Percentiles rank a stretch among this genome's conserved stretches.
phyloP scores from a whole-genome alignment of 1,140 invertebrate genomes.

The Wasmannia auropunctata region DNA sequence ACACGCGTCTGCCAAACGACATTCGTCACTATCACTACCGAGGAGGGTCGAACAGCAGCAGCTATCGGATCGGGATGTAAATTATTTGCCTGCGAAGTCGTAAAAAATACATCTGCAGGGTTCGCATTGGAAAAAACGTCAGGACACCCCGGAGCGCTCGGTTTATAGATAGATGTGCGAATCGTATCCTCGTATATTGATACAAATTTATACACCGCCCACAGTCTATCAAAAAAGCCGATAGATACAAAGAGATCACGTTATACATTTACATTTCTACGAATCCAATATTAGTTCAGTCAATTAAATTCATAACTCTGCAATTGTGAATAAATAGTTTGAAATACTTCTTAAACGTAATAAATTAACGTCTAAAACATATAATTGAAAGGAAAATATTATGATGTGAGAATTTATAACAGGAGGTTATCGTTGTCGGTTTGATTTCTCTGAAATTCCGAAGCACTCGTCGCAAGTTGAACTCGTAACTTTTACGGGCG shows the following conservation, averaged over 20 bases:
- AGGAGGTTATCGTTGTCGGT: background rate
- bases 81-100: slow-evolving; percentile 67
- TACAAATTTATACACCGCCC: background rate
- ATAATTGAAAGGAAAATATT: background rate
- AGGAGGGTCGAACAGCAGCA: slow-evolving; percentile 32
- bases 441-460: slow-evolving; percentile 18
- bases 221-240: background rate
- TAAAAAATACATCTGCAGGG: slow-evolving; percentile 61
- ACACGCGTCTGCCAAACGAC: slow-evolving; percentile 48
- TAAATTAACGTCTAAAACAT: no score
- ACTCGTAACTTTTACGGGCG: slow-evolving; percentile 65
- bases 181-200: background rate
- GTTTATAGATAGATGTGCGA: slow-evolving; percentile 24
- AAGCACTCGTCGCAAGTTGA: background rate
- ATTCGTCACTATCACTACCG: slow-evolving; percentile 48
- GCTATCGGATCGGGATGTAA: slow-evolving; percentile 44
- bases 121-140: slow-evolving; percentile 28
- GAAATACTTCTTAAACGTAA: background rate
- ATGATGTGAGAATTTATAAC: background rate
- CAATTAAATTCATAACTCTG: background rate
- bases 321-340: background rate
- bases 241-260: background rate
- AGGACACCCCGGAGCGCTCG: slow-evolving; percentile 26
- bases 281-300: background rate
- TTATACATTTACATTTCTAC: background rate